Conservation (phyloP, 2,888 invertebrate genomes). For the Falcaria lacertinaria region DNA sequence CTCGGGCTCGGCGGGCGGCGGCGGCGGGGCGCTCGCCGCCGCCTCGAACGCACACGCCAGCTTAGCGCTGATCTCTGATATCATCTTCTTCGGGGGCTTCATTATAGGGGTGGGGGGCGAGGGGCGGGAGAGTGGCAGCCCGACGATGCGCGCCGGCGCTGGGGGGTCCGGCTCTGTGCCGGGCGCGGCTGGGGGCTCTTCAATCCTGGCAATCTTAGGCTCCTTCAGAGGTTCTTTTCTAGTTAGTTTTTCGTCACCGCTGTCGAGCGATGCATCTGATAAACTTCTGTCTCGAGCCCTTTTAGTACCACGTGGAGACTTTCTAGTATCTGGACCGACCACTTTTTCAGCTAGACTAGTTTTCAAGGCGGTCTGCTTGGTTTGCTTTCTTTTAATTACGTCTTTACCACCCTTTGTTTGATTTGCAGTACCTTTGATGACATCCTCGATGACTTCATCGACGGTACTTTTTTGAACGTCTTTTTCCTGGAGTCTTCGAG, state of each 20-base stretch:
- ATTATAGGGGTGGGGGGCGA: conserved; percentile 53
- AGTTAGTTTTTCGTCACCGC: conserved; percentile 76
- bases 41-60: conserved; percentile 58
- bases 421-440: conserved; percentile 83
- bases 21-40: conserved; percentile 26
- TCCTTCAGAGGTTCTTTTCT: conserved; percentile 55
- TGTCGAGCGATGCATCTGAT: conserved; percentile 83
- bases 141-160: conserved; percentile 15
- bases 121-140: conserved; percentile 9
- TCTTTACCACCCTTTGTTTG: conserved; percentile 44
- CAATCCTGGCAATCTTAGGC: conserved; percentile 44
- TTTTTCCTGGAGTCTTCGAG: conserved; percentile 88
- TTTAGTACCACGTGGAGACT: conserved; percentile 82
- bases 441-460: conserved; percentile 94
- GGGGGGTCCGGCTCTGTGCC: conserved; percentile 9
- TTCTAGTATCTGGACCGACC: conserved; percentile 62
- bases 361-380: conserved; percentile 74
- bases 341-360: conserved; percentile 39
- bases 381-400: conserved; percentile 72
- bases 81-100: conserved; percentile 68
- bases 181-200: conserved; percentile 28
- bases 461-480: conserved; percentile 87
- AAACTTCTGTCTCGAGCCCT: conserved; percentile 82
- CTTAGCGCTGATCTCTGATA: conserved; percentile 67
- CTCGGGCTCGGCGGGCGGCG: conserved; percentile 9